Evolutionary conservation across 2,113 vertebrate species (phyloP), one percentile per base, ranked within the genome.

Genomic region (Catharus fuscescens): DNA sequence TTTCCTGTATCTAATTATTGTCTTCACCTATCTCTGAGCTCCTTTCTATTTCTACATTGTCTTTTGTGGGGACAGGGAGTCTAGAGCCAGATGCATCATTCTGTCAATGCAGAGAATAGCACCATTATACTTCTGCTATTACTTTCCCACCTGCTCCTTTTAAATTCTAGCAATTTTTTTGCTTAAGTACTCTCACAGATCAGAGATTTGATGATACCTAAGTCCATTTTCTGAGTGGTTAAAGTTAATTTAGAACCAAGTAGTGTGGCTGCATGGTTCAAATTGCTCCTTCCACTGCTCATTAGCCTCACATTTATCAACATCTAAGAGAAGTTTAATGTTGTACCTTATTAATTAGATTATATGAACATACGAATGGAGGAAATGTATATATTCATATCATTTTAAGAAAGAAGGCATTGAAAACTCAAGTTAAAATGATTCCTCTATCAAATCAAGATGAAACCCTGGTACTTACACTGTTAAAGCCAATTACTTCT

Each of bases 241-340:
- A 72, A 54, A 79, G 65, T 77, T 80, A 88, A 92, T 97, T 94
- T 88, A 86, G 71, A 76, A 69, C 21, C 6, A 60, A 45, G 31
- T n/a, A 67, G 14, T 60, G 18, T 57, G 40, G 36, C 67, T 2
- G 7, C 23, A 26, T 66, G 44, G 29, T 81, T 91, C 86, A 93
- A 53, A 87, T 83, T 95, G 28, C 74, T 93, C 44, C 29, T 82
- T 93, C 53, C 17, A 52, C 28, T 77, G 44, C 48, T 69, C 42
- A 52, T 94, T 92, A 91, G 88, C 40, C 32, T 95, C 65, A 50
- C 21, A 77, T 94, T 86, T 92, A 79, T 67, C 57, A 96, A 48
- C 31, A 57, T 73, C 50, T 82, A 66, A 78, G 34, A 83, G 80
- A 86, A 88, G 36, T 16, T 85, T 93, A 77, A 80, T 93, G 28